These are phyloP conservation scores for Caenorhabditis plicata DNA, from an alignment of 2,888 invertebrate species.

Conservation along the genomic window DNA sequence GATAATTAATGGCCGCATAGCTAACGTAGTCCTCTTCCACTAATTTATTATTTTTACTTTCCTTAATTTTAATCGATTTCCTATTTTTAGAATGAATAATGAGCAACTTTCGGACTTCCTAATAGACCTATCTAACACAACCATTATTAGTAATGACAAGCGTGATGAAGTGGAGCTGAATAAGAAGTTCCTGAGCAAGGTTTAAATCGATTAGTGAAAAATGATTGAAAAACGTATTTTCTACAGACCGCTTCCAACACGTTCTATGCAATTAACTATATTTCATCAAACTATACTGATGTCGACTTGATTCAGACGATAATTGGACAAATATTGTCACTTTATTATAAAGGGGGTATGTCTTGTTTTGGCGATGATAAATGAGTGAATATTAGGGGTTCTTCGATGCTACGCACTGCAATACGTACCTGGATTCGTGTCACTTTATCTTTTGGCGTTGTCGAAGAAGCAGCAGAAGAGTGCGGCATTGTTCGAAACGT, in stretches of 20 bases:
- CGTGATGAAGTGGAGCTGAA: slow-evolving; percentile 18
- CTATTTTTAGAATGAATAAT: slow-evolving; percentile 39
- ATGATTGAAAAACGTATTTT: not conserved
- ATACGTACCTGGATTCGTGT: slow-evolving; percentile 53
- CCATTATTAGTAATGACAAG: slow-evolving; percentile 12
- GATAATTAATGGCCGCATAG: too few species aligned
- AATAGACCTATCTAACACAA: slow-evolving; percentile 24
- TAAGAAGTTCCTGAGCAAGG: slow-evolving; percentile 27
- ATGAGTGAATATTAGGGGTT: slow-evolving; percentile 44
- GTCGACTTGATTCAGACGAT: slow-evolving; percentile 56
- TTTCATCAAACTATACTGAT: slow-evolving; percentile 59
- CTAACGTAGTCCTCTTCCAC: too few species aligned
- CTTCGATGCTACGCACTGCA: slow-evolving; percentile 57
- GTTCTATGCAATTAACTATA: slow-evolving; percentile 47
- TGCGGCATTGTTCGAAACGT: slow-evolving; percentile 57
- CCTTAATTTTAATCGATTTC: too few species aligned
- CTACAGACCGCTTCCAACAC: slow-evolving; percentile 35
- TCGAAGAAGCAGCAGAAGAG: slow-evolving; percentile 54
- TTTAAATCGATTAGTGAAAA: not conserved
- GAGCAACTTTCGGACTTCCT: slow-evolving; percentile 54
- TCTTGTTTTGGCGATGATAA: not conserved
- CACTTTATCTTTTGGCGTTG: slow-evolving; percentile 49
- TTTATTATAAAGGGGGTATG: slow-evolving; percentile 60
- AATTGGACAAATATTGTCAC: slow-evolving; percentile 57
- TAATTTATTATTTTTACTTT: too few species aligned